Conservation (phyloP, 2,888 invertebrate genomes). For the Drosophila eohydei region DNA sequence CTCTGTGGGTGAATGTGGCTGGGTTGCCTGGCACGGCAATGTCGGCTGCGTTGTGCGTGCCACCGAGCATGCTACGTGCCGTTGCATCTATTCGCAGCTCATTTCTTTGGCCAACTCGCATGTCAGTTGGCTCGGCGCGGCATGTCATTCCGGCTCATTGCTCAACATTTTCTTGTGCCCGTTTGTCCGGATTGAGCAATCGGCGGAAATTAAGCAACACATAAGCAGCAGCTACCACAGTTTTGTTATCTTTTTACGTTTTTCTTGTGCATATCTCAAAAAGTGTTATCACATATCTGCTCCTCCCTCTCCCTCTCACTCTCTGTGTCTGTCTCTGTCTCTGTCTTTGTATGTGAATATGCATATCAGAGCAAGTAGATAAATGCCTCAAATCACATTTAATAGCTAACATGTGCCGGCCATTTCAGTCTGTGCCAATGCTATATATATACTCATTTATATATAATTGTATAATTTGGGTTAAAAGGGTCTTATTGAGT, state of each 20-base stretch:
- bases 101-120: conserved; percentile 50
- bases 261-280: conserved; percentile 46
- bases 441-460: conserved; percentile 1
- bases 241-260: conserved; percentile 11
- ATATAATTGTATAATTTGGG: not conserved
- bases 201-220: conserved; percentile 66
- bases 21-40: conserved; percentile 11
- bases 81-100: conserved; percentile 22
- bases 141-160: conserved; percentile 53
- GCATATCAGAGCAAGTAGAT: conserved; percentile 34
- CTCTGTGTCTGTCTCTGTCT: not conserved
- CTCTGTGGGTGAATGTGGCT: conserved; percentile 11
- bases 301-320: not conserved
- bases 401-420: conserved; percentile 29
- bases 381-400: conserved; percentile 24
- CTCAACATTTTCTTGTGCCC: conserved; percentile 40
- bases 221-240: conserved; percentile 32
- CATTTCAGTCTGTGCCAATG: conserved; percentile 1
- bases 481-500: conserved; percentile 4
- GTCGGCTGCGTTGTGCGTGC: conserved; percentile 31
- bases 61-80: conserved; percentile 31
- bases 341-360: conserved; percentile 30
- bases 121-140: conserved; percentile 22
- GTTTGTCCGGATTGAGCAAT: conserved; percentile 39
- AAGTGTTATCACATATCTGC: conserved; percentile 50